Base-by-base conservation (phyloP, 2,797 vertebrate species). In the Florisuga fusca region DNA sequence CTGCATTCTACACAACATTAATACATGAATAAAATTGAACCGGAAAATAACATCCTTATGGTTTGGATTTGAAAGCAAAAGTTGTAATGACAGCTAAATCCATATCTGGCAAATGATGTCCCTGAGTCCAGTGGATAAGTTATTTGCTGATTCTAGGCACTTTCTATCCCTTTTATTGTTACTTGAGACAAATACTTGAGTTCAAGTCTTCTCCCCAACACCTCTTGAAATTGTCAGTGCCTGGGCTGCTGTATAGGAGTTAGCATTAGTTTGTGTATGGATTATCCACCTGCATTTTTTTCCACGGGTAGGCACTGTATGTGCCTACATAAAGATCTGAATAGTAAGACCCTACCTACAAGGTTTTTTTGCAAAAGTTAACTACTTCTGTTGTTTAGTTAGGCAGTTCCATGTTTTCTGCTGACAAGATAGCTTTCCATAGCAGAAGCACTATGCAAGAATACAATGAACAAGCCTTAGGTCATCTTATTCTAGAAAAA, bases 11-110 rank as follows among this genome's bases (percentile, higher is more conserved):
- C 87, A 23, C 50, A 77, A 94, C 55, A 45, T 67, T 85, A 94
- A 84, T 90, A 94, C 55, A 45, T 67, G 87, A 94, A 84, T 90
- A 93, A 96, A 94, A 97, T 61, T 17, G 85, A 84, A 54, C 57
- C 58, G 59, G 87, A 93, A 93, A 96, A 96, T 95, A 93, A 89
- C 87, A 90, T 94, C 71, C 61, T 83, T 84, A 54, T 77, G 71
- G 87, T 95, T 93, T 94, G 80, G 63, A n/a, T 90, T 94, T 95
- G 91, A 96, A 96, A 97, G 95, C 95, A 94, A 68, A 89, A 96
- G 87, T 94, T 94, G 41, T 88, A 90, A 86, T 67, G 91, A 86
- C 67, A 84, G 74, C 91, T 93, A 77, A 94, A 89, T 90, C 89
- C 77, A 91, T 71, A 94, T 79, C 74, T 87, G 85, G 67, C 36